phyloP scores from a whole-genome alignment of 2,888 invertebrate species.

The Electrophaes corylata region DNA sequence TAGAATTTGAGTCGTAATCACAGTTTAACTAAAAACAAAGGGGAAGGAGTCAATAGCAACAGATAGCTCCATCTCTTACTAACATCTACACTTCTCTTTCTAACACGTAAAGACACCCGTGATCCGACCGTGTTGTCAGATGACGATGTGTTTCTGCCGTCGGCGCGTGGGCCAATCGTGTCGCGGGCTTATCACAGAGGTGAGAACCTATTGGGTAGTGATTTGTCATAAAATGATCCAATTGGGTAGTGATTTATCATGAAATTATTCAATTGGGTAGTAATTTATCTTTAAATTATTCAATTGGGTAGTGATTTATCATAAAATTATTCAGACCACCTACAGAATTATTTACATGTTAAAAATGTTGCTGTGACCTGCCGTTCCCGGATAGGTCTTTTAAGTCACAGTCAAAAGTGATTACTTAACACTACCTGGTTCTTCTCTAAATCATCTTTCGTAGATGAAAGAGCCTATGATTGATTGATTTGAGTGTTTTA shows the following conservation, averaged over 20 bases:
- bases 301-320: neutral
- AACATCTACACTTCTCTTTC: conserved; percentile 22
- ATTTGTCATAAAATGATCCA: neutral
- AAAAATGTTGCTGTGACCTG: no score
- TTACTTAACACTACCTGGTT: no score
- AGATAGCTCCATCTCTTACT: conserved; percentile 20
- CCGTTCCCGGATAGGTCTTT: no score
- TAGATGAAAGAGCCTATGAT: no score
- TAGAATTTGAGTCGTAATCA: no score
- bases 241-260: conserved; percentile 4
- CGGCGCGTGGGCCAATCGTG: conserved; percentile 35
- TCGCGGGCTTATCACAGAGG: conserved; percentile 49
- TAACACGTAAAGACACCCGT: conserved; percentile 41
- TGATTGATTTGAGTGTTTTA: neutral
- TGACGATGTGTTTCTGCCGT: conserved; percentile 65
- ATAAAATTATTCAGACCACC: neutral
- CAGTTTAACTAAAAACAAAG: neutral
- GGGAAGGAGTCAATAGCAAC: neutral
- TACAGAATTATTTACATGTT: no score
- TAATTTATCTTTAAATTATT: neutral
- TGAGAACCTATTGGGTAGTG: conserved; percentile 30
- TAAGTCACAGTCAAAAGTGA: no score
- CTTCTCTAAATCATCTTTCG: no score
- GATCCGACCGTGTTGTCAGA: conserved; percentile 68
- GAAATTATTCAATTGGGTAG: neutral